Percentiles rank a stretch among this genome's conserved stretches.
phyloP scores from a whole-genome alignment of 2,888 invertebrate species.

The Serripes groenlandicus region DNA sequence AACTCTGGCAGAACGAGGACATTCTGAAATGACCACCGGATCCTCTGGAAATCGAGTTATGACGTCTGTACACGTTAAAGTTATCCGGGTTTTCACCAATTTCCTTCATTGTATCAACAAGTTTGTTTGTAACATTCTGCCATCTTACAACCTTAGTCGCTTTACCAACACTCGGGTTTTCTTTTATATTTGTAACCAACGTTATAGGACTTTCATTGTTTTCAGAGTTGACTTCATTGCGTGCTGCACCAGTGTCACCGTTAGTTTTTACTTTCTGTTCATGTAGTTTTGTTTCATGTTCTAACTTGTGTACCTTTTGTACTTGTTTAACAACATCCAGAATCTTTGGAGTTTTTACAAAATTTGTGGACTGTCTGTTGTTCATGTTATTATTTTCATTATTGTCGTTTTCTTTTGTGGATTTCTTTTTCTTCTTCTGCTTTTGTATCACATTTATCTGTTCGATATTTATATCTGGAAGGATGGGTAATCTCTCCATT shows the following conservation, averaged over 20 bases:
- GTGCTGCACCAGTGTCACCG: not conserved
- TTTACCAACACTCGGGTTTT: not conserved
- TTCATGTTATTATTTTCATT: not conserved
- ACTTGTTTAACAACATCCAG: slow-evolving; percentile 4
- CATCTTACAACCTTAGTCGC: slow-evolving; percentile 11
- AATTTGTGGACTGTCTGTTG: too few species aligned
- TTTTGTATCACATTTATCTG: not conserved
- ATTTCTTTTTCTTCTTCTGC: slow-evolving; percentile 3
- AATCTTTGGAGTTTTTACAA: slow-evolving; percentile 7
- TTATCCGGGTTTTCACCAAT: slow-evolving; percentile 3
- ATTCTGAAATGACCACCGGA: not conserved
- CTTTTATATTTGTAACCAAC: not conserved
- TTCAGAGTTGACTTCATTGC: not conserved
- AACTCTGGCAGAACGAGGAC: slow-evolving; percentile 60
- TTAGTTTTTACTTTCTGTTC: not conserved
- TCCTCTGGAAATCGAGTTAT: not conserved
- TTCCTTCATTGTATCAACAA: not conserved
- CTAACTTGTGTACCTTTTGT: not conserved
- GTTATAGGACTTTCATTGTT: not conserved
- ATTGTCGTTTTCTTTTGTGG: not conserved
- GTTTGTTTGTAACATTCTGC: slow-evolving; percentile 7
- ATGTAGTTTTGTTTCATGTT: not conserved
- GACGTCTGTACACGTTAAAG: slow-evolving; percentile 7
- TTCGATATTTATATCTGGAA: slow-evolving; percentile 4
- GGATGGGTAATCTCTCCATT: not conserved